Evolutionary conservation across 1,140 invertebrate species (phyloP), one percentile per base, ranked within the genome.

Genomic region (Doryteuthis pealeii): DNA sequence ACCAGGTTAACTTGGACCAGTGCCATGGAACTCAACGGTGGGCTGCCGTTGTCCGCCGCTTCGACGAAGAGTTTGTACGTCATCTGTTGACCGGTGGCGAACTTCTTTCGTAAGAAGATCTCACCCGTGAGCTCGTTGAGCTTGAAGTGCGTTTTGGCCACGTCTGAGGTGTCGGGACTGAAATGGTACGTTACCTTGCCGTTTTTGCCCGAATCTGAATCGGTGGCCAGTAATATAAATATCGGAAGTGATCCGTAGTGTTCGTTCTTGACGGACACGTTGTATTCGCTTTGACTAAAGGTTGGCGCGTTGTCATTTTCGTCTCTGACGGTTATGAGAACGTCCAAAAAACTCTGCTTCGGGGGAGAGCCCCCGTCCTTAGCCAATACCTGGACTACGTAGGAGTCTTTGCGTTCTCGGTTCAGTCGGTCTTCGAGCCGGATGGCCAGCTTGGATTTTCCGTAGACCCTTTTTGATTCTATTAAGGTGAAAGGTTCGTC

Each of bases 251-350:
- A 40, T 10, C 35, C 35, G 35, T 40, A 40, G 10, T 40, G 35
- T 10, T 40, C 35, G 10, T 40, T 40, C 35, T 40, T 40, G 10
- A 40, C 35, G 10, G 35, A 40, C 3, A 40, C 35, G 10, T 40
- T 40, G 35, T 40, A 40, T 40, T 40, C 35, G 35, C 35, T 40
- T 10, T 40, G 35, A 40, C 35, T 92, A 83, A 98, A 97, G 22
- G 91, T 90, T 0, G 96, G 96, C 87, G 96, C 93, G 87, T 98
- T 98, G 85, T 98, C 96, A 85, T 98, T 98, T 0, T 96, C 92
- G 87, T 99, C 96, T 82, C 95, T 94, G 0, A 98, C 91, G 2
- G 92, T 93, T 0, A 99, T 91, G 0, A 94, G 91, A 0, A 99
- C 94, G 1, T 92, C 93, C 0, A 96, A 94, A 65, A 92, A 95